Conservation (phyloP, 2,888 invertebrate genomes). For the Chrysodeixis includens region DNA sequence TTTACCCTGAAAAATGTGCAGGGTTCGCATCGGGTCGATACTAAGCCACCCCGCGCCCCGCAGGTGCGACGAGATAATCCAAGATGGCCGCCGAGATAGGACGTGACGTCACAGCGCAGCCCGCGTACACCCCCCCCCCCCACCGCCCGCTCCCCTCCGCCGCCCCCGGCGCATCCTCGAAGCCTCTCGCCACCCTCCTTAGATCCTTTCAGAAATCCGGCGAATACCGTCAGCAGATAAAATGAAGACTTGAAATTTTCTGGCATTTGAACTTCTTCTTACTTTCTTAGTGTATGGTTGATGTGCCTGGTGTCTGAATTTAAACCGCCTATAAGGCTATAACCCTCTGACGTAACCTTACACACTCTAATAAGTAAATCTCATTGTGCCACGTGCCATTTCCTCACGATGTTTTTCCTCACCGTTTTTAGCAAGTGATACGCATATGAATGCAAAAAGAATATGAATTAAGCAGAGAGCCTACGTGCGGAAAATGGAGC, state of each 20-base stretch:
- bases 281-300: too few species aligned
- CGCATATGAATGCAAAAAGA: too few species aligned
- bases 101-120: conserved; percentile 88
- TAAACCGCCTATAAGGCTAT: too few species aligned
- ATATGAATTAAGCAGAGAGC: too few species aligned
- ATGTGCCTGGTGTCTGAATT: too few species aligned
- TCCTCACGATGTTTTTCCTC: too few species aligned
- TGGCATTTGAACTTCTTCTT: too few species aligned
- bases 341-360: too few species aligned
- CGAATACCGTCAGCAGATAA: conserved; percentile 71
- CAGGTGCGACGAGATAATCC: conserved; percentile 90
- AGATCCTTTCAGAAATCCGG: conserved; percentile 88
- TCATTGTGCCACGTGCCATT: too few species aligned
- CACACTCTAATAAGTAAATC: too few species aligned
- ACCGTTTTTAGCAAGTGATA: too few species aligned
- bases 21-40: conserved; percentile 84
- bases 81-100: conserved; percentile 90
- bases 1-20: conserved; percentile 85
- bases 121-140: conserved; percentile 69
- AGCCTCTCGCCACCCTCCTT: conserved; percentile 88
- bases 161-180: conserved; percentile 83
- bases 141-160: conserved; percentile 62
- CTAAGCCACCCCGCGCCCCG: conserved; percentile 77
- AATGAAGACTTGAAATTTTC: neutral
- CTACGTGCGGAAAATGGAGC: too few species aligned